Evolutionary conservation across 2,113 vertebrate genomes (phyloP), one percentile per base, ranked within the genome.

Genomic region (zebrafish (Danio rerio)): DNA sequence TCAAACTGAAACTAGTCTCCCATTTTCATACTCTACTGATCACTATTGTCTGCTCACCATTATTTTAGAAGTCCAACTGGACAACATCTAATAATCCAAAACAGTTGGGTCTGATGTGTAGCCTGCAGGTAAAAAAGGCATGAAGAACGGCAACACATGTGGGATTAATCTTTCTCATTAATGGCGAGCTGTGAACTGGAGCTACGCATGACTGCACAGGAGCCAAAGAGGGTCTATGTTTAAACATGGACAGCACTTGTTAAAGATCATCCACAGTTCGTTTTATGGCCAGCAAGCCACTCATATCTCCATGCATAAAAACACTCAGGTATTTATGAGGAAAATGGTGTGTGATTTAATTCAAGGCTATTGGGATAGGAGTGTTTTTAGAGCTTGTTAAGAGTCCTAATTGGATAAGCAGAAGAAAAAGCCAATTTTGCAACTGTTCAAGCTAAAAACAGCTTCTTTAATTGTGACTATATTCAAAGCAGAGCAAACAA

Each of bases 111-210:
- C 31, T 74, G 16, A 16, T 74, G 31, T 74, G 53, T 43, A 42
- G 53, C 53, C 40, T 50, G 16, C 18, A 74, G 71, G 21, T 53
- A 58, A 55, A 74, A 56, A 65, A 78, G 75, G 45, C 58, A 65
- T 78, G 20, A 78, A 31, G 59, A 78, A 78, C 52, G 45, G 7
- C 75, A 63, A 10, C 21, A 52, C 58, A 50, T 20, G 16, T 12
- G 58, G 71, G 63, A 83, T 78, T 59, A 56, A 82, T 77, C 62
- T 49, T 53, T 50, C 74, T 77, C 53, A 77, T 77, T 82, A 82
- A 63, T 31, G 50, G 59, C n/a, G 40, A 18, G 31, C 70, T 74
- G 61, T 50, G 56, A 74, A 63, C 59, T 43, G 58, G 5, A 74
- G 49, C 16, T 45, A 9, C 6, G 47, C 70, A 55, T 61, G 80